These are phyloP conservation scores for Ectemnius continuus DNA, from an alignment of 2,888 invertebrate species.

Conservation along the genomic window DNA sequence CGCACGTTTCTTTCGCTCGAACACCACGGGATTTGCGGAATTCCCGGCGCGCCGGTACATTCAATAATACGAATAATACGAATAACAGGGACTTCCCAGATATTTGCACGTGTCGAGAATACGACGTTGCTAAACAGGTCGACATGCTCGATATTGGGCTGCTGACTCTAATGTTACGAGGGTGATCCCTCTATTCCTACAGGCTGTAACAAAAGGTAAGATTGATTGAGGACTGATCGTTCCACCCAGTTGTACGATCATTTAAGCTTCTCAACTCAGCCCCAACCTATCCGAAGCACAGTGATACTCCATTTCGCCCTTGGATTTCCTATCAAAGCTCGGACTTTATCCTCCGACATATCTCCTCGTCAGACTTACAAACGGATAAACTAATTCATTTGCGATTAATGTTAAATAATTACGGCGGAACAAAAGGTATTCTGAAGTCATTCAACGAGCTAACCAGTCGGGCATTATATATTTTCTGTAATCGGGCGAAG, in stretches of 20 bases:
- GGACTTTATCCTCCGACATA: too few species aligned
- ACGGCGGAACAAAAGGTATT: too few species aligned
- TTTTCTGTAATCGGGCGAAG: too few species aligned
- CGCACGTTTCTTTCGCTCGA: conserved; percentile 16
- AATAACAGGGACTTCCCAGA: conserved; percentile 29
- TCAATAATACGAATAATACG: conserved; percentile 24
- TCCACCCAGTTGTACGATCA: not conserved
- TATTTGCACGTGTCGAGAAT: conserved; percentile 28
- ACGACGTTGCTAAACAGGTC: not conserved
- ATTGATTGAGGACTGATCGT: conserved; percentile 23
- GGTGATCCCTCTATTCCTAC: not conserved
- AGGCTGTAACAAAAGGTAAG: conserved; percentile 20
- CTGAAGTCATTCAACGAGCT: too few species aligned
- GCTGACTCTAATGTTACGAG: conserved; percentile 26
- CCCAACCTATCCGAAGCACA: too few species aligned
- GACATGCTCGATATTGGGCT: conserved; percentile 8
- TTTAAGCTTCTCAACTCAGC: not conserved
- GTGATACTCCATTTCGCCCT: too few species aligned
- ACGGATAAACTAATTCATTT: too few species aligned
- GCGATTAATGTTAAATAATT: too few species aligned
- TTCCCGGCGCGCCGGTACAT: not conserved
- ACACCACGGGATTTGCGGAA: conserved; percentile 23
- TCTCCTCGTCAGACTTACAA: too few species aligned
- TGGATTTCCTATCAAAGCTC: too few species aligned
- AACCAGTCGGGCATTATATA: too few species aligned